Evolutionary conservation across 2,888 invertebrate species (phyloP).

Genomic region (Polyploca ridens): DNA sequence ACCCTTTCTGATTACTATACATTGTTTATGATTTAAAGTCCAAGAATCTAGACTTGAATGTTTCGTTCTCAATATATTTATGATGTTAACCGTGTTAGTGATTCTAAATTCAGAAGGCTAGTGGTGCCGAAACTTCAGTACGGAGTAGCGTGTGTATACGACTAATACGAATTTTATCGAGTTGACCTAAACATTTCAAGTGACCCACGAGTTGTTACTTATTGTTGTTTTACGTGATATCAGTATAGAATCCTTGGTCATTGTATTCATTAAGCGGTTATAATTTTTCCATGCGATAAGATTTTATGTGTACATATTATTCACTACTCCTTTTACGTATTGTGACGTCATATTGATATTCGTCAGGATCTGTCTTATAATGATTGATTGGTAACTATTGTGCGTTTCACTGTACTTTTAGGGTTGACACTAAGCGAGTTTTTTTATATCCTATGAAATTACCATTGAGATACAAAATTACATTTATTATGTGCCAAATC

Average conservation of each 20-base stretch:
- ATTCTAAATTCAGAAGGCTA: slow-evolving; percentile 11
- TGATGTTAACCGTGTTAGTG: slow-evolving; percentile 22
- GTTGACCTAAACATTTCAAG: slow-evolving; percentile 23
- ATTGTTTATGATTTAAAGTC: slow-evolving; percentile 35
- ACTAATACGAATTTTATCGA: slow-evolving; percentile 27
- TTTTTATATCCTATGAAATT: too few relatives aligned
- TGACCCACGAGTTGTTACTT: slow-evolving; percentile 32
- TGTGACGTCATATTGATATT: not conserved
- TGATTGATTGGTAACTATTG: too few relatives aligned
- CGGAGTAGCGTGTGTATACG: slow-evolving; percentile 1
- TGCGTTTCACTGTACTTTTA: too few relatives aligned
- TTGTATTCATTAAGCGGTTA: slow-evolving; percentile 22
- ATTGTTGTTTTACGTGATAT: slow-evolving; percentile 34
- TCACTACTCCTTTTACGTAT: not conserved
- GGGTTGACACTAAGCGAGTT: too few relatives aligned
- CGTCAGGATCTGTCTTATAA: not conserved
- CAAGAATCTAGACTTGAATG: slow-evolving; percentile 32
- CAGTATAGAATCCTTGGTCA: slow-evolving; percentile 28
- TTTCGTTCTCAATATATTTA: slow-evolving; percentile 27
- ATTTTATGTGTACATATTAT: not conserved
- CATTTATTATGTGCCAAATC: too few relatives aligned
- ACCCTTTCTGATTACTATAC: slow-evolving; percentile 29
- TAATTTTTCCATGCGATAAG: slow-evolving; percentile 35
- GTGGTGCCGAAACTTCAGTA: not conserved
- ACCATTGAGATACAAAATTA: too few relatives aligned